phyloP scores from a whole-genome alignment of 2,797 vertebrate species.

The Danio albolineatus region DNA sequence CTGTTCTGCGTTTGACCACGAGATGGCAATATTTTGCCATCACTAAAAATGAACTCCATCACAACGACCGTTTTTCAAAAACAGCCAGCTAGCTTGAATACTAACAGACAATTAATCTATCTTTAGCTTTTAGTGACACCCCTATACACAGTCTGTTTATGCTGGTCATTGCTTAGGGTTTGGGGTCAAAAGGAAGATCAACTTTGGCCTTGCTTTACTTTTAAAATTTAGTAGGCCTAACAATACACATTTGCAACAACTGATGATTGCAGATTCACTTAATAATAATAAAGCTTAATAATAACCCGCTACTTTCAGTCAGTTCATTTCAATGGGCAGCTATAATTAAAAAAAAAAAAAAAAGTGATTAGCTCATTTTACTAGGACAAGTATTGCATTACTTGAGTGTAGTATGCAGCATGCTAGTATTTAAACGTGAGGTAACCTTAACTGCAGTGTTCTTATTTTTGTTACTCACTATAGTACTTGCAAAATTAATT shows the following conservation, averaged over 20 bases:
- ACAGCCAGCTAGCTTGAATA: background rate
- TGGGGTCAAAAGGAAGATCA: conserved; percentile 9
- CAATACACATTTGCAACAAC: conserved; percentile 43
- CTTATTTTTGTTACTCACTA: too few relatives aligned
- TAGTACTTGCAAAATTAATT: too few relatives aligned
- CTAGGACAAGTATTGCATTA: background rate
- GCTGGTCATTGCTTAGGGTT: conserved; percentile 9
- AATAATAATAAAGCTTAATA: background rate
- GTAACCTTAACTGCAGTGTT: too few relatives aligned
- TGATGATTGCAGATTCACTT: background rate
- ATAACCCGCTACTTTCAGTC: background rate
- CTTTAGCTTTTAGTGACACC: conserved; percentile 15
- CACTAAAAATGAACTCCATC: background rate
- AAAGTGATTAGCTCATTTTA: background rate
- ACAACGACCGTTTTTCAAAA: background rate
- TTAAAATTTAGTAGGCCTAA: conserved; percentile 3
- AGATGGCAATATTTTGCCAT: conserved; percentile 53
- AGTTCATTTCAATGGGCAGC: background rate
- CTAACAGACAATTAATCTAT: background rate
- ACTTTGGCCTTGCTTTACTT: background rate
- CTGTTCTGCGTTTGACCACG: background rate
- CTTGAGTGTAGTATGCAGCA: background rate
- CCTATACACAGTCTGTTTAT: background rate
- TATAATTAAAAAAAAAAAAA: conserved; percentile 1
- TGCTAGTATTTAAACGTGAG: too few relatives aligned